Evolutionary conservation across 1,140 invertebrate species (phyloP), one percentile per base, ranked within the genome.

Genomic region (Diprion similis): DNA sequence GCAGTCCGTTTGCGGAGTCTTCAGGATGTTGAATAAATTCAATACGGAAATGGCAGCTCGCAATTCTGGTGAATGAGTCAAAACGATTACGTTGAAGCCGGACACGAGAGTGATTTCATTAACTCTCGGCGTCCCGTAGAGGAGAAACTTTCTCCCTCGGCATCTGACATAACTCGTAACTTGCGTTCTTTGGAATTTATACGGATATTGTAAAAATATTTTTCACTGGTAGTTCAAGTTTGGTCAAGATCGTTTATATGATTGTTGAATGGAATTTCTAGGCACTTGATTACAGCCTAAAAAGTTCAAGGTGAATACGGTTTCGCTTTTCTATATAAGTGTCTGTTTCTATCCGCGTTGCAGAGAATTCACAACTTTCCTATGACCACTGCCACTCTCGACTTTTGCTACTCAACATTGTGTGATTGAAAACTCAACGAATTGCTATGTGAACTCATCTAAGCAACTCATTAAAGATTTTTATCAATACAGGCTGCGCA

Each of bases 71-170:
- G 51, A 59, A 59, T 59, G 51, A 59, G 51, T 59, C 51, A 59
- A 59, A 15, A 59, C 0, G 11, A 17, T 59, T 59, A 59, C 51
- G 51, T 13, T 15, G 3, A 59, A 59, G 51, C 51, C 51, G 51
- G 51, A 59, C 51, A 8, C 9, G 51, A 59, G 51, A 59, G 51
- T 0, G 51, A 59, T 59, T 59, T 59, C 48, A 68, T 66, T 73
- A 59, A 73, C 51, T 72, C 65, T 66, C 59, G 0, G 24, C 24
- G 24, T 51, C 48, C 66, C 47, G 70, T 73, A 24, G 47, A 68
- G n/a, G 65, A 47, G 59, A 64, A 45, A 37, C 51, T 66, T 17
- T 24, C n/a, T 15, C 47, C 46, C 24, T 71, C 65, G 71, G 48
- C 65, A 37, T 64, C 24, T 48, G 71, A 59, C n/a, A 15, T 59